A percentile compares a stretch with the other conserved stretches of the same genome.
phyloP scores from a whole-genome alignment of 2,797 vertebrate species.

The Amblyopsis hoosieri region DNA sequence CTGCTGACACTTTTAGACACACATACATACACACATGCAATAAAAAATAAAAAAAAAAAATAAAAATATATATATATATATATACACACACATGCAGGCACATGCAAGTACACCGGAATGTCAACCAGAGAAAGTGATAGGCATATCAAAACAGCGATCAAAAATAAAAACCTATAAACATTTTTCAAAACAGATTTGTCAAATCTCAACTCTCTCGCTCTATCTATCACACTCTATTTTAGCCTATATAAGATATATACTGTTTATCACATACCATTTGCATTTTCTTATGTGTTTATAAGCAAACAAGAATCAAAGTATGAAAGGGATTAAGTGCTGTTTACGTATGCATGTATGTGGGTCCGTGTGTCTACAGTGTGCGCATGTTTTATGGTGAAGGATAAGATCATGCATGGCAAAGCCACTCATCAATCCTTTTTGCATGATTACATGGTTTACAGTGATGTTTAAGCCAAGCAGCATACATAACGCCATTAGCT shows the following conservation, averaged over 20 bases:
- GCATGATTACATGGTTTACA: slow-evolving; percentile 34
- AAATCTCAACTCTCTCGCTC: slow-evolving; percentile 40
- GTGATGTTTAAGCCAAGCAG: background rate
- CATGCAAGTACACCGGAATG: background rate
- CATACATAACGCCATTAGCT: slow-evolving; percentile 13
- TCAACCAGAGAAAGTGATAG: slow-evolving; percentile 1
- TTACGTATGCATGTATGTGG: slow-evolving; percentile 18
- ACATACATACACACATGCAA: slow-evolving; percentile 1
- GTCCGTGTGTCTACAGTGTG: slow-evolving; percentile 16
- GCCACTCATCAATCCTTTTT: slow-evolving; percentile 32
- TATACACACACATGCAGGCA: slow-evolving; percentile 8
- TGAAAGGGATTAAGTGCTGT: slow-evolving; percentile 6
- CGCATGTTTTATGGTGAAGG: slow-evolving; percentile 62
- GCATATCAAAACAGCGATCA: background rate
- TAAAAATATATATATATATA: background rate
- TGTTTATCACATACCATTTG: slow-evolving; percentile 10
- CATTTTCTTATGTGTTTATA: background rate
- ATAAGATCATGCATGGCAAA: slow-evolving; percentile 59
- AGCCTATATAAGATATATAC: background rate
- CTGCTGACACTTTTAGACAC: slow-evolving; percentile 16
- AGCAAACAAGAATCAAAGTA: slow-evolving; percentile 2
- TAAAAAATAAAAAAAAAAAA: background rate
- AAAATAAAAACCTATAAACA: slow-evolving; percentile 11
- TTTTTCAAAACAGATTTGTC: slow-evolving; percentile 47
- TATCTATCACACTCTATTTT: slow-evolving; percentile 27